Evolutionary conservation across 2,113 vertebrate genomes (phyloP).

Genomic region (Tricholaema leucomelas): DNA sequence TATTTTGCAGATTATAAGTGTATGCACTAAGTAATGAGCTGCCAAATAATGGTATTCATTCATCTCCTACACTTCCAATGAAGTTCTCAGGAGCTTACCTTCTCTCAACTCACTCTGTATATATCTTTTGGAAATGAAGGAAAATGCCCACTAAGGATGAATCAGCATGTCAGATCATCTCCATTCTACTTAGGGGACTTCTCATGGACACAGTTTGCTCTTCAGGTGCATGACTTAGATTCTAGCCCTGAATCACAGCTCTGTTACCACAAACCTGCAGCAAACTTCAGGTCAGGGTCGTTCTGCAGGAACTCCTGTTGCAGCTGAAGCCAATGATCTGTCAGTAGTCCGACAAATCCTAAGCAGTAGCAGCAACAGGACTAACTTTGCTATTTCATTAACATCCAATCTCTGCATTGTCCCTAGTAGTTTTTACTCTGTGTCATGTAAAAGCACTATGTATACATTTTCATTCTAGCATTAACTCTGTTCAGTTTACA

Average conservation of each 20-base stretch:
- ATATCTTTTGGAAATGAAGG: not conserved
- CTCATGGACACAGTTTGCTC: not conserved
- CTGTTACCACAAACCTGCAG: not conserved
- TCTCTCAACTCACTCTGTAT: not conserved
- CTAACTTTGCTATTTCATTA: not conserved
- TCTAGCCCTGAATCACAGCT: not conserved
- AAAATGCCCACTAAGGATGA: not conserved
- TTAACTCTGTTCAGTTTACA: not conserved
- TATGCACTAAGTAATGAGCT: not conserved
- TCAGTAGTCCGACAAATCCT: not conserved
- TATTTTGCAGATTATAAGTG: not conserved
- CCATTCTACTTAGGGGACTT: not conserved
- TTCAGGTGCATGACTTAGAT: not conserved
- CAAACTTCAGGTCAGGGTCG: not conserved
- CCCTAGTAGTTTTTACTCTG: not conserved
- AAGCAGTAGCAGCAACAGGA: not conserved
- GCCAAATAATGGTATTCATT: not conserved
- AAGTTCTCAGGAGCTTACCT: not conserved
- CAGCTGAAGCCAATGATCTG: not conserved
- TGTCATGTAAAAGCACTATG: not conserved
- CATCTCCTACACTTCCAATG: not conserved
- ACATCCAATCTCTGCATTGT: not conserved
- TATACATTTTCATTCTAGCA: not conserved
- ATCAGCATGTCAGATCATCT: not conserved
- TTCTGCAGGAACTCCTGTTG: not conserved